These are phyloP conservation scores for Caenorhabditis uteleia DNA, from an alignment of 2,888 invertebrate species.

Conservation along the genomic window DNA sequence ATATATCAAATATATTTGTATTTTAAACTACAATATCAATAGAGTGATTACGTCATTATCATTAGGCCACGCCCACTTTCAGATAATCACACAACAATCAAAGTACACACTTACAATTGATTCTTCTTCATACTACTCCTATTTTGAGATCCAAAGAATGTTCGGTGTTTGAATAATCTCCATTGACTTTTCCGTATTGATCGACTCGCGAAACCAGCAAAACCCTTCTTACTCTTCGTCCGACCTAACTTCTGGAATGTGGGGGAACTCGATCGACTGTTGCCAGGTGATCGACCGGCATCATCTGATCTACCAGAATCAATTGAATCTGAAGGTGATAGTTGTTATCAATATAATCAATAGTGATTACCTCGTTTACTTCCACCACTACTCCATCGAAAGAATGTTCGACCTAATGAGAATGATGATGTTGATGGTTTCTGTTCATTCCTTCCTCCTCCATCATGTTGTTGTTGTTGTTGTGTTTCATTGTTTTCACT, in stretches of 20 bases:
- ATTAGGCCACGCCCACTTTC: too few species aligned
- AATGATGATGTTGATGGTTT: slow-evolving; percentile 15
- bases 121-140: slow-evolving; percentile 37
- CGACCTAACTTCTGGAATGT: slow-evolving; percentile 22
- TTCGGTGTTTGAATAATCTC: slow-evolving; percentile 51
- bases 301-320: slow-evolving; percentile 35
- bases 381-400: slow-evolving; percentile 21
- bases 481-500: neutral
- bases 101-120: slow-evolving; percentile 37
- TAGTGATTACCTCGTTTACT: slow-evolving; percentile 23
- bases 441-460: slow-evolving; percentile 13
- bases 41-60: too few species aligned
- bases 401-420: slow-evolving; percentile 25
- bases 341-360: neutral
- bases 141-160: slow-evolving; percentile 46
- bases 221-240: slow-evolving; percentile 15
- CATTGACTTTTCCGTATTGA: slow-evolving; percentile 52
- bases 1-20: too few species aligned
- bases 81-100: too few species aligned
- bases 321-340: slow-evolving; percentile 14
- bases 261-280: slow-evolving; percentile 27
- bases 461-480: too few species aligned
- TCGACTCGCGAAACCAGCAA: slow-evolving; percentile 41
- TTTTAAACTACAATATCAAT: too few species aligned
- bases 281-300: slow-evolving; percentile 17